Evolutionary conservation across 2,888 invertebrate species (phyloP).

Genomic region (Drosophila yooni): DNA sequence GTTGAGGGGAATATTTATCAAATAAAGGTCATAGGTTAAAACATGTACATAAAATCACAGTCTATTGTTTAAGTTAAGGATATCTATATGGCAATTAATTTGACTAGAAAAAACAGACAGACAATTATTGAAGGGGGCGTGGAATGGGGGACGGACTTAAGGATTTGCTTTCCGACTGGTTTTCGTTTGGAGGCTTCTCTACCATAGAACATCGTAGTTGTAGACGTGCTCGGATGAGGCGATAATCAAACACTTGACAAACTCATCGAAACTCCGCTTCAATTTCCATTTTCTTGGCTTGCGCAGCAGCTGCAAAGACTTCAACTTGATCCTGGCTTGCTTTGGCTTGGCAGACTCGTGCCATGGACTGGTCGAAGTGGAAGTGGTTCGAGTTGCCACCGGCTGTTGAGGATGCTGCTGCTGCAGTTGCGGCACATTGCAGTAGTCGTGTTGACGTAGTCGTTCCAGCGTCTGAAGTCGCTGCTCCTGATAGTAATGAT

Average conservation of each 20-base stretch:
- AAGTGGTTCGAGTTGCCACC: constrained; percentile 45
- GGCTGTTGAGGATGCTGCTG: background rate
- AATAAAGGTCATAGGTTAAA: constrained; percentile 14
- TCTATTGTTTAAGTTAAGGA: constrained; percentile 58
- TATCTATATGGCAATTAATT: constrained; percentile 61
- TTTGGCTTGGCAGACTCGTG: constrained; percentile 47
- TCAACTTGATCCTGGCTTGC: constrained; percentile 27
- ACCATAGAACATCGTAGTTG: constrained; percentile 73
- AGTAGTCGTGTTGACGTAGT: constrained; percentile 49
- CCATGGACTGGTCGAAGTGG: constrained; percentile 73
- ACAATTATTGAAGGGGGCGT: constrained; percentile 2
- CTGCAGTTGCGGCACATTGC: constrained; percentile 53
- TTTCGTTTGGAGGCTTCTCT: constrained; percentile 22
- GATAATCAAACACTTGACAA: constrained; percentile 69
- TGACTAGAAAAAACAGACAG: constrained; percentile 68
- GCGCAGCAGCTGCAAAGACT: constrained; percentile 62
- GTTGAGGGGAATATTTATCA: background rate
- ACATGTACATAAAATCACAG: constrained; percentile 62
- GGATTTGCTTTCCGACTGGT: constrained; percentile 19
- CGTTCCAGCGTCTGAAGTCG: constrained; percentile 48
- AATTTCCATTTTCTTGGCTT: constrained; percentile 81
- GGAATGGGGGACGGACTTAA: background rate
- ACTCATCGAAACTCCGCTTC: constrained; percentile 67
- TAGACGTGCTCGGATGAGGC: constrained; percentile 74
- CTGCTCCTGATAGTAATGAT: constrained; percentile 79